Evolutionary conservation across 2,113 vertebrate species (phyloP), one percentile per base, ranked within the genome.

Genomic region (Chauna torquata): DNA sequence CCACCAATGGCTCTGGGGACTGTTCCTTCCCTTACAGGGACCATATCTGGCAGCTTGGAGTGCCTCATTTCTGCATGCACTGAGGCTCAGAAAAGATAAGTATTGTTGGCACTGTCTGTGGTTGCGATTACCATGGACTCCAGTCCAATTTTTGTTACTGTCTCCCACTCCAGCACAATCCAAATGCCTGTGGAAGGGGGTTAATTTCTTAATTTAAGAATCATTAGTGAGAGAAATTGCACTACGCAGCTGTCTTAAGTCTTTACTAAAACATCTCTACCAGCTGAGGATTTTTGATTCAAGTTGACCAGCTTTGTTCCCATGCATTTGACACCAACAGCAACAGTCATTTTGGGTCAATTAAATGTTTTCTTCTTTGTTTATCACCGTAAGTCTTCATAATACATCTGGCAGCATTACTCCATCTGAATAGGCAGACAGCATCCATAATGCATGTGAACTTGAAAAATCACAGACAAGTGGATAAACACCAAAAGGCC

Each of bases 161-260:
- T 97, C 97, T 96, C 86, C 94, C 86, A 87, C 81, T 91, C 77
- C 78, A 82, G 70, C 6, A 9, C 89, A 90, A 94, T 87, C 66
- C 74, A 95, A 97, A 97, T 82, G 86, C 74, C 79, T 88, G 81
- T 87, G 59, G 92, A 97, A 96, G 75, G 78, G 86, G 95, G 94
- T 96, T 97, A 96, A 97, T 97, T 97, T 95, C 94, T 96, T 97
- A 97, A 97, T 96, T 96, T 97, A 94, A 90, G 94, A 97, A 95
- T 92, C 91, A 96, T 97, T 97, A 96, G 95, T 95, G 92, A 96
- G 96, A 97, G 81, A 96, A 96, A 97, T 97, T 97, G 94, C 94
- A 74, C 58, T 5, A n/a, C 7, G 13, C 95, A 91, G 92, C 91
- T 97, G 97, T 97, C 95, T 92, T 22, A 22, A 84, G 89, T 80